These are phyloP conservation scores for Apoda limacodes DNA, from an alignment of 2,888 invertebrate species.

Conservation along the genomic window DNA sequence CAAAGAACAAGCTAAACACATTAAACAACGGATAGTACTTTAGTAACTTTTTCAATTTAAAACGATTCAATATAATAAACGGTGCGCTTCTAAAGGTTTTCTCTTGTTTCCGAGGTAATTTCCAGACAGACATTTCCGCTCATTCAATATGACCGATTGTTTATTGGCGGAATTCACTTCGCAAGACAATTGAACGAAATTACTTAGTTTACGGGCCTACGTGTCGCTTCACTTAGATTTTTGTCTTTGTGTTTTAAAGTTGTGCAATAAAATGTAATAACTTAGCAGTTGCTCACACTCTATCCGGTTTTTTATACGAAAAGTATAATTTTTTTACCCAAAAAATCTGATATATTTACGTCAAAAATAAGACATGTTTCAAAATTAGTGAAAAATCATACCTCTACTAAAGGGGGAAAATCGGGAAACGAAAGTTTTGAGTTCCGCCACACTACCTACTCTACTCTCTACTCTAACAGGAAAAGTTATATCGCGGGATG, in stretches of 20 bases:
- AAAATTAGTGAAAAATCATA: no score
- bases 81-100: conserved; percentile 57
- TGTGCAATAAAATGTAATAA: no score
- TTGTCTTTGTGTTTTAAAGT: not conserved
- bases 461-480: no score
- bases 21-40: conserved; percentile 32
- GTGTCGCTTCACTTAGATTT: conserved; percentile 22
- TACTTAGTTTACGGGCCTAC: conserved; percentile 48
- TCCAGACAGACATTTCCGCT: conserved; percentile 65
- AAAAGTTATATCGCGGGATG: no score
- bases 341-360: no score
- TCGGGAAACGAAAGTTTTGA: no score
- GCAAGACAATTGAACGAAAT: conserved; percentile 61
- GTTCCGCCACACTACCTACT: no score
- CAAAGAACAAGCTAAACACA: conserved; percentile 46
- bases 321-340: no score
- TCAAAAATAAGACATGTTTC: no score
- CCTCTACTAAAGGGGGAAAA: no score
- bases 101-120: conserved; percentile 64
- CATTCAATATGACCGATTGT: conserved; percentile 69
- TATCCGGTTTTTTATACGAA: no score
- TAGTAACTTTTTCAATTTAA: conserved; percentile 41
- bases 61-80: conserved; percentile 61
- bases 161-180: conserved; percentile 55
- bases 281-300: no score